phyloP scores from a whole-genome alignment of 2,797 vertebrate genomes.

The Falco columbarius region DNA sequence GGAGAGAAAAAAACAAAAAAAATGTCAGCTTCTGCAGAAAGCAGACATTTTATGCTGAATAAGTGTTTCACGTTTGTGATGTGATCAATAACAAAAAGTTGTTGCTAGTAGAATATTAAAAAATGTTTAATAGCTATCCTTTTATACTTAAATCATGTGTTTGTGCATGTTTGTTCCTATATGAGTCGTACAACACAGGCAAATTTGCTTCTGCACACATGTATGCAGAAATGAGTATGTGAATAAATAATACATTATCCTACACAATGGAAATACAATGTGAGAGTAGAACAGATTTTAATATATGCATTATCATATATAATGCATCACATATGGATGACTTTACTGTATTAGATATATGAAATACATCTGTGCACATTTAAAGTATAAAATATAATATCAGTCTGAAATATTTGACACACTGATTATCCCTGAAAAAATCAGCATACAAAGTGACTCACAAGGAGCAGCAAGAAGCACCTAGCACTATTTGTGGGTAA shows the following conservation, averaged over 20 bases:
- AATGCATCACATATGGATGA: not conserved
- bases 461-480: not conserved
- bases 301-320: not conserved
- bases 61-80: slow-evolving; percentile 50
- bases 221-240: not conserved
- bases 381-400: not conserved
- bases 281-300: not conserved
- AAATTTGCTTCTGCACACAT: not conserved
- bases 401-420: not conserved
- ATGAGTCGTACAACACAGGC: not conserved
- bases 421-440: not conserved
- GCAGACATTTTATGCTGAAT: slow-evolving; percentile 67
- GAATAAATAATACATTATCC: slow-evolving; percentile 28
- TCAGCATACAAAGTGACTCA: not conserved
- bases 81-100: not conserved
- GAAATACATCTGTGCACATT: not conserved
- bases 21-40: slow-evolving; percentile 37
- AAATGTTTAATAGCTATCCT: not conserved
- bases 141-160: not conserved
- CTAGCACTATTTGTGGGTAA: not conserved
- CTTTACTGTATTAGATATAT: not conserved
- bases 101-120: not conserved
- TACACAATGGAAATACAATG: not conserved
- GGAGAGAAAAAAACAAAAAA: not conserved
- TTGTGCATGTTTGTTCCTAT: not conserved